Base-by-base conservation (phyloP, 2,888 invertebrate species). In the Autographa gamma region DNA sequence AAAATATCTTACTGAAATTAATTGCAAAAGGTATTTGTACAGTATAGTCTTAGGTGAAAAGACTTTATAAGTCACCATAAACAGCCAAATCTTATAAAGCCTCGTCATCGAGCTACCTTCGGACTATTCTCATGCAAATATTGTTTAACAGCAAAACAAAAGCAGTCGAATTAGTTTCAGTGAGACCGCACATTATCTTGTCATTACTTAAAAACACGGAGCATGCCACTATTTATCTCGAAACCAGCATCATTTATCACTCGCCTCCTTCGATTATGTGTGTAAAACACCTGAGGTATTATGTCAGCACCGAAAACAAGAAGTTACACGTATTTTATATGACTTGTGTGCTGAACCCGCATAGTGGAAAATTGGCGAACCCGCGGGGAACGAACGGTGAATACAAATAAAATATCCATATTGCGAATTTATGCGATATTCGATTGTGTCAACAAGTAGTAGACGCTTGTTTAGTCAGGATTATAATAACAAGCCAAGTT, bases 311-410 rank as follows among this genome's bases (percentile, higher is more conserved):
- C 43, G 34, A 18, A 74, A 76, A 76, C 60, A 66, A 43, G 75
- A 73, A 78, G 75, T 81, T 72, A 63, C 48, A 43, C 32, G 62
- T 74, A 78, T 48, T 79, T 84, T 82, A 75, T 76, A 71, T 65
- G 68, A 71, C 73, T 71, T 79, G 80, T 84, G 65, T 85, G 73
- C 72, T 69, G 66, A 83, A 84, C 71, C 84, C 81, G 76, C 56
- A 65, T 75, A 59, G 85, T 85, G 86, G 87, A 88, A 90, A 90
- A 90, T 90, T 88, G 84, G 43, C 80, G 71, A 78, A 79, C 72
- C 82, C 74, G 62, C 72, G 58, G 79, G 79, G 81, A 85, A 61
- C 61, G 74, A 66, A 76, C 60, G 66, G 73, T 75, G 79, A 82
- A 81, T 77, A 77, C 76, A 82, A 79, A 80, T 68, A 78, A 75